Evolutionary conservation across 64 coral and sea anemone genomes (phyloP), one percentile per base, ranked within the genome.

Genomic region (Pocillopora verrucosa): DNA sequence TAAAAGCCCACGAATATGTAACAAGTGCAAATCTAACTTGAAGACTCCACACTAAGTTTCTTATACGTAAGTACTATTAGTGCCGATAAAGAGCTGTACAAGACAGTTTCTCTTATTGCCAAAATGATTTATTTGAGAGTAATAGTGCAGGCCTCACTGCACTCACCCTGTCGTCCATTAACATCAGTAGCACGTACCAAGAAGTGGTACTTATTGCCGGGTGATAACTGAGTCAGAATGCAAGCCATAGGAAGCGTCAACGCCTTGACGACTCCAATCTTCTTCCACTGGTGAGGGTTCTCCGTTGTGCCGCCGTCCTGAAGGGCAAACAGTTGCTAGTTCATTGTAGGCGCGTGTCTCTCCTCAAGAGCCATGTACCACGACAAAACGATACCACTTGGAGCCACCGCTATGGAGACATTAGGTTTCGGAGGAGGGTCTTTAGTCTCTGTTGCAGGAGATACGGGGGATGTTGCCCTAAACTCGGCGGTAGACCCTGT

Each of bases 191-290:
- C 97, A 25, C 97, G 88, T 57, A 99, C 97, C 24, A 92, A 88
- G 86, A 99, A 99, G 86, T 99, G 93, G 63, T 99, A 99, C 57
- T 93, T 95, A 86, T 95, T 99, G 19, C 97, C 97, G 38, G 97
- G 91, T 25, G 95, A 76, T 59, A 99, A 99, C 79, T 99, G 97
- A 16, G 97, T 99, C 62, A 99, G 80, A 4, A 93, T 99, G 76
- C 97, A 99, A 9, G 97, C 97, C 97, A 99, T 99, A 4, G 97
- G 97, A 62, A 99, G 79, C 1, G 97, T 93, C 67, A 99, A 73
- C 37, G 97, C 97, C 24, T 95, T 99, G n/a, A 99, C 97, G n/a
- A 99, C 94, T 34, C 97, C 97, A 3, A 99, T 93, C 61, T 99
- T 99, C 67, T 99, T 99, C 97, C 97, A 99, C 67, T 93, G 91